Conservation (phyloP, 2,888 invertebrate species). For the Sialis lutaria region DNA sequence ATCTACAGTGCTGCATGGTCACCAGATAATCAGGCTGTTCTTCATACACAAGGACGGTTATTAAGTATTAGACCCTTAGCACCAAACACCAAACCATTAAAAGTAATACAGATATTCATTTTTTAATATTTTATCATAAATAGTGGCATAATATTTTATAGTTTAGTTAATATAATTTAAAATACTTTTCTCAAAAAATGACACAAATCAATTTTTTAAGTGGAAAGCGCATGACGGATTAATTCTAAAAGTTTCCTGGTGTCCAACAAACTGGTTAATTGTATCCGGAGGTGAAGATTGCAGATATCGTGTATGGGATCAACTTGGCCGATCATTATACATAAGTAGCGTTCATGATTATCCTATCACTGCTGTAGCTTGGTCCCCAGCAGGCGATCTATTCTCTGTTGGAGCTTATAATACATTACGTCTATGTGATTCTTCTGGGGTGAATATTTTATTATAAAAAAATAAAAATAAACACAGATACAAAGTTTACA, state of each 20-base stretch:
- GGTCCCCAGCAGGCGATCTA: conserved; percentile 81
- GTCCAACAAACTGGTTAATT: conserved; percentile 75
- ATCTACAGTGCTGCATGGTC: conserved; percentile 77
- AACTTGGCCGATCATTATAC: conserved; percentile 74
- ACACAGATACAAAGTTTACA: background rate
- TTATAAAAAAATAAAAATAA: background rate
- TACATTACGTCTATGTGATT: conserved; percentile 80
- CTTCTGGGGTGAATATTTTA: conserved; percentile 58
- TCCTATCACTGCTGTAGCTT: conserved; percentile 79
- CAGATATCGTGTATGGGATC: conserved; percentile 71
- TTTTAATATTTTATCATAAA: too few species aligned
- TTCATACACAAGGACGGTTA: conserved; percentile 49
- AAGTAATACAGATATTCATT: conserved; percentile 28
- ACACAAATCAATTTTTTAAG: conserved; percentile 28
- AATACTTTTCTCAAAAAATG: background rate
- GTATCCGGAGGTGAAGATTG: conserved; percentile 96
- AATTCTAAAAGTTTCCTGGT: conserved; percentile 88
- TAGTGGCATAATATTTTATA: too few species aligned
- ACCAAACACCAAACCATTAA: conserved; percentile 52
- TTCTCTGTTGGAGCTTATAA: conserved; percentile 91
- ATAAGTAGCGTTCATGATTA: conserved; percentile 72
- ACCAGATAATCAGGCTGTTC: conserved; percentile 48
- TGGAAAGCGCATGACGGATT: conserved; percentile 96
- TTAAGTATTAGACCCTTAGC: conserved; percentile 54
- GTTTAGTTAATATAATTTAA: background rate